Evolutionary conservation across 2,113 vertebrate species (phyloP).

Genomic region (Zapornia atra): DNA sequence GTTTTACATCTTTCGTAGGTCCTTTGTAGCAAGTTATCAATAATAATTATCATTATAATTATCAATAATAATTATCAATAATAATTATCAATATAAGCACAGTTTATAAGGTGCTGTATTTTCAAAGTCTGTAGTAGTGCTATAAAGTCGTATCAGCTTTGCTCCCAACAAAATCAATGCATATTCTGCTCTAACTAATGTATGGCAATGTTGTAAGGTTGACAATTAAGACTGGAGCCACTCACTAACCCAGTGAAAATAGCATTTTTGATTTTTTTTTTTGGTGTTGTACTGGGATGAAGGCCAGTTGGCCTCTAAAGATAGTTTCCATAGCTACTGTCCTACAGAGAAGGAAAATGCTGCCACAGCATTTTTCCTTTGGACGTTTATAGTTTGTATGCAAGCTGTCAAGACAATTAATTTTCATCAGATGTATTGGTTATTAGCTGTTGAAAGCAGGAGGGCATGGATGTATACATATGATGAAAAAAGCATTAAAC

Average conservation of each 20-base stretch:
- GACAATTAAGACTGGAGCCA: conserved; percentile 44
- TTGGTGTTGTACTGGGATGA: conserved; percentile 59
- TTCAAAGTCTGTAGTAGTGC: not conserved
- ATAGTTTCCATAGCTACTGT: conserved; percentile 81
- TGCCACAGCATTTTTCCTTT: conserved; percentile 58
- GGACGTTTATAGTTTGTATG: conserved; percentile 56
- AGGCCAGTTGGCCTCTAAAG: conserved; percentile 73
- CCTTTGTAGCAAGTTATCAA: not conserved
- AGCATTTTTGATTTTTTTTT: conserved; percentile 65
- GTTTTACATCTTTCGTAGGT: not conserved
- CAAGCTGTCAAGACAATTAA: conserved; percentile 55
- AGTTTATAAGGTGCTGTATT: not conserved
- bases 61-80: not conserved
- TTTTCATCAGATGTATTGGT: conserved; percentile 56
- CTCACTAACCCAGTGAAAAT: conserved; percentile 38
- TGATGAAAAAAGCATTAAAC: conserved; percentile 36
- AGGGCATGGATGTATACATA: not conserved
- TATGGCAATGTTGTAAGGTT: not conserved
- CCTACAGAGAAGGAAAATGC: conserved; percentile 71
- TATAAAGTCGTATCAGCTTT: not conserved
- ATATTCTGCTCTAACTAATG: not conserved
- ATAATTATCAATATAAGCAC: not conserved
- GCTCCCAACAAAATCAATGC: not conserved
- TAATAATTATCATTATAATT: not conserved
- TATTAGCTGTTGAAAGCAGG: conserved; percentile 43